These are phyloP conservation scores for Lochmaea capreae DNA, from an alignment of 2,888 invertebrate species.

Conservation along the genomic window DNA sequence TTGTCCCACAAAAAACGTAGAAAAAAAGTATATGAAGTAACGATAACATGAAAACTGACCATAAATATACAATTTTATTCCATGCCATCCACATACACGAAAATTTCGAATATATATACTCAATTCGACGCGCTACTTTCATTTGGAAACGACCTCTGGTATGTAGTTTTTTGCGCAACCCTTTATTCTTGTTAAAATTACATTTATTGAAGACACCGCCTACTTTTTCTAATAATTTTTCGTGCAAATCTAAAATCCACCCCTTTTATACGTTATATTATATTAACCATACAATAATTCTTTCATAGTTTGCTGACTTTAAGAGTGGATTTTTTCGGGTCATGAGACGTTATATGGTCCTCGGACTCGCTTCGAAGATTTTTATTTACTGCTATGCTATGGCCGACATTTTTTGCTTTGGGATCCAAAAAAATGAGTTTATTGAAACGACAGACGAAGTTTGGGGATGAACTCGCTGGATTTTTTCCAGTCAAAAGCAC, in stretches of 20 bases:
- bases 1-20: too few species aligned
- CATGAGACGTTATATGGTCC: constrained; percentile 25
- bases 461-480: neutral
- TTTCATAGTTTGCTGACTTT: constrained; percentile 39
- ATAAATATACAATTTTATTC: too few species aligned
- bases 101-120: too few species aligned
- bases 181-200: too few species aligned
- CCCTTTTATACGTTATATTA: constrained; percentile 38
- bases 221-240: constrained; percentile 3
- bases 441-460: constrained; percentile 15
- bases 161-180: too few species aligned
- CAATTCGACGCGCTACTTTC: too few species aligned
- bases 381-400: constrained; percentile 21
- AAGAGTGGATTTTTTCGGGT: constrained; percentile 31
- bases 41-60: too few species aligned
- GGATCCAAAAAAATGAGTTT: constrained; percentile 9
- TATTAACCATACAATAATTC: constrained; percentile 41
- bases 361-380: constrained; percentile 18
- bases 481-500: neutral
- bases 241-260: neutral
- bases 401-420: constrained; percentile 18
- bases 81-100: too few species aligned
- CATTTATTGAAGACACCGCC: neutral
- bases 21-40: too few species aligned
- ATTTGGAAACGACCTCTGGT: too few species aligned